These are phyloP conservation scores for Hylia prasina DNA, from an alignment of 2,113 vertebrate genomes.

Conservation along the genomic window DNA sequence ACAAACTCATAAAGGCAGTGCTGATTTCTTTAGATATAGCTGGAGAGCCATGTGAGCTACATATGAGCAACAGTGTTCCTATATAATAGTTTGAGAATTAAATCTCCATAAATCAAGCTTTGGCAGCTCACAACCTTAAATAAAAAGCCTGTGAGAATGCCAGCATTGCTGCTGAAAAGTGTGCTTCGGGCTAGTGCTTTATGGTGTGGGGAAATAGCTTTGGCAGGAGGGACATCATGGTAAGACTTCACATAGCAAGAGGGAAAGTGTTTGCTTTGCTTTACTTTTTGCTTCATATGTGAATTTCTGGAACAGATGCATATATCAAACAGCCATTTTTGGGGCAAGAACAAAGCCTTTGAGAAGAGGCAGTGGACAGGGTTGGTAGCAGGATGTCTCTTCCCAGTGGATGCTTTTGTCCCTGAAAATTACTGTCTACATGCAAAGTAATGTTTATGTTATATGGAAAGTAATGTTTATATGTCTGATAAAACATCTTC, in stretches of 20 bases:
- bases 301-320: not conserved
- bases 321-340: not conserved
- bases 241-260: not conserved
- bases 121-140: slow-evolving; percentile 17
- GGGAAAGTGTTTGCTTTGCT: not conserved
- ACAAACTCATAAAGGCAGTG: not conserved
- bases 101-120: slow-evolving; percentile 23
- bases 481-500: not conserved
- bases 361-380: not conserved
- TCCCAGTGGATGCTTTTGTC: not conserved
- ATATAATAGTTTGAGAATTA: slow-evolving; percentile 16
- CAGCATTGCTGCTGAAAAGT: not conserved
- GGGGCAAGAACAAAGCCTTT: not conserved
- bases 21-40: not conserved
- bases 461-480: not conserved
- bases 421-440: not conserved
- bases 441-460: not conserved
- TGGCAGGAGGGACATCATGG: not conserved
- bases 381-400: not conserved
- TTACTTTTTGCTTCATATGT: not conserved
- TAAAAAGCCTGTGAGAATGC: not conserved
- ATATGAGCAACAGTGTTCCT: not conserved
- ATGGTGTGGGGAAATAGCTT: not conserved
- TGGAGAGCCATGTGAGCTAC: not conserved
- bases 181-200: not conserved